phyloP scores from a whole-genome alignment of 2,888 invertebrate species.

The Reticulitermes lucifugus region DNA sequence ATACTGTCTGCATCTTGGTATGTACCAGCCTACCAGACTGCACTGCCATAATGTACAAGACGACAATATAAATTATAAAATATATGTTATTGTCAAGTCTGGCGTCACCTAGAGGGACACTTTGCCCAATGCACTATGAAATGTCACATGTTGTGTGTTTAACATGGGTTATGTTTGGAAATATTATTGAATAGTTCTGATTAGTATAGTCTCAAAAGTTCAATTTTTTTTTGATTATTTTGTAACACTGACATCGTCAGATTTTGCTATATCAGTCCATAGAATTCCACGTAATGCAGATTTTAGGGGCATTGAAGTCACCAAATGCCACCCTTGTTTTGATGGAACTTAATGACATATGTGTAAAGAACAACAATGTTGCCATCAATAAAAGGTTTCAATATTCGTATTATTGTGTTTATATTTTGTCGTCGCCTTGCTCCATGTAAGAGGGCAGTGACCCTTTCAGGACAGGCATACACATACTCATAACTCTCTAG shows the following conservation, averaged over 20 bases:
- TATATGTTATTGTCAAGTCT: not conserved
- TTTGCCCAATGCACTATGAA: not conserved
- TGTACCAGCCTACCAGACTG: no score
- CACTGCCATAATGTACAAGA: no score
- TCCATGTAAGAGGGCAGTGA: no score
- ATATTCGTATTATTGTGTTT: not conserved
- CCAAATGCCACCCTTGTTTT: not conserved
- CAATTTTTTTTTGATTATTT: not conserved
- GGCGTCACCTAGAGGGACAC: not conserved
- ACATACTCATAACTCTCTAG: no score
- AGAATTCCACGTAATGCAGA: not conserved
- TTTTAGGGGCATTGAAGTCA: not conserved
- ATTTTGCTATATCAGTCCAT: not conserved
- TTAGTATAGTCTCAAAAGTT: constrained; percentile 2
- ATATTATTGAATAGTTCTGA: no score
- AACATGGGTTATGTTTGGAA: not conserved
- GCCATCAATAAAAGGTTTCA: constrained; percentile 27
- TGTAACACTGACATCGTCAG: not conserved
- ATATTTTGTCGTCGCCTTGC: not conserved
- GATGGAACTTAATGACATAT: constrained; percentile 8
- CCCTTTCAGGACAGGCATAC: no score
- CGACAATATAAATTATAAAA: not conserved
- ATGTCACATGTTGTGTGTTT: not conserved
- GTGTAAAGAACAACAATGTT: constrained; percentile 10
- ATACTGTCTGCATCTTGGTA: no score